These are phyloP conservation scores for Alloplasta piceator DNA, from an alignment of 2,888 invertebrate genomes.

Conservation along the genomic window DNA sequence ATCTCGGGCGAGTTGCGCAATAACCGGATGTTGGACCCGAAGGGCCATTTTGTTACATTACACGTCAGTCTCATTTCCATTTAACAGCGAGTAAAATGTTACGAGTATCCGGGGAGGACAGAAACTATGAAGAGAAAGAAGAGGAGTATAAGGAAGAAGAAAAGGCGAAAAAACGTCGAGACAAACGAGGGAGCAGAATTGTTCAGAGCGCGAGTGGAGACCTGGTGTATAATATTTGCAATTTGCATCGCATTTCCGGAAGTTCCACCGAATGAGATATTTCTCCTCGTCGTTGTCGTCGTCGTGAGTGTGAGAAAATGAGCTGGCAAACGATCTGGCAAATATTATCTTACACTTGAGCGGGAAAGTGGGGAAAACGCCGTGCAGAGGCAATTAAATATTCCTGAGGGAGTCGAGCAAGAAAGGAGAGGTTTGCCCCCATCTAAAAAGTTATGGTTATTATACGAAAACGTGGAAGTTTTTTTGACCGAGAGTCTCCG, in stretches of 20 bases:
- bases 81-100: conserved; percentile 24
- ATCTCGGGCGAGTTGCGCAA: not conserved
- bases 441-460: no score
- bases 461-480: no score
- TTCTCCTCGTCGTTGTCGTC: conserved; percentile 12
- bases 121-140: conserved; percentile 5
- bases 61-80: conserved; percentile 49
- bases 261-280: not conserved
- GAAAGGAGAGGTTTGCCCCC: not conserved
- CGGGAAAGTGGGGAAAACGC: not conserved
- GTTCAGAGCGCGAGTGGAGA: conserved; percentile 24
- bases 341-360: conserved; percentile 67
- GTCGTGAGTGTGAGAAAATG: conserved; percentile 66
- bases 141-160: conserved; percentile 11
- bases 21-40: not conserved
- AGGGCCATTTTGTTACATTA: conserved; percentile 28
- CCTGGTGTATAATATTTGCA: conserved; percentile 54
- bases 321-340: conserved; percentile 58
- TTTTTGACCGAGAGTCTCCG: no score
- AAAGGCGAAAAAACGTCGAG: conserved; percentile 17
- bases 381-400: conserved; percentile 52
- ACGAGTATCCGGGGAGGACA: conserved; percentile 13
- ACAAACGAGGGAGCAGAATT: conserved; percentile 8
- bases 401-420: conserved; percentile 5
- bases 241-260: conserved; percentile 56